These are phyloP conservation scores for Gasteruption jaculator DNA, from an alignment of 2,888 invertebrate genomes.

Conservation along the genomic window DNA sequence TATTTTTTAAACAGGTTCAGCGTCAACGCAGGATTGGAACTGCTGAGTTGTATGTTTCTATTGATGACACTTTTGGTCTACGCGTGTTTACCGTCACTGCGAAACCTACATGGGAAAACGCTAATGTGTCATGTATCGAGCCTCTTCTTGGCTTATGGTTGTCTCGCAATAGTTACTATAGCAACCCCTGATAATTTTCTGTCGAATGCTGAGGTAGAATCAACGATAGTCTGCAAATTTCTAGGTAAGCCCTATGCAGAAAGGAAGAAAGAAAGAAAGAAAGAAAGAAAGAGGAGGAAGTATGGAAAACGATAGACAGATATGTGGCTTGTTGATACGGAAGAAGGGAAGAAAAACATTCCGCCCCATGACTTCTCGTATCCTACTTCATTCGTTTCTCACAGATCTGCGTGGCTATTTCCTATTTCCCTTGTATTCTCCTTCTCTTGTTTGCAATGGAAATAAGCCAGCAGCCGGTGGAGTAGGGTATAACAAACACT, in stretches of 20 bases:
- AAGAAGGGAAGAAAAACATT: too few relatives aligned
- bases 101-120: slow-evolving; percentile 71
- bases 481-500: too few relatives aligned
- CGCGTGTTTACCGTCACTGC: slow-evolving; percentile 60
- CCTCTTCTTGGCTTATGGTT: slow-evolving; percentile 63
- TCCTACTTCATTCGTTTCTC: too few relatives aligned
- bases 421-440: too few relatives aligned
- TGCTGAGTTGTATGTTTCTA: slow-evolving; percentile 65
- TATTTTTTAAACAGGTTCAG: slow-evolving; percentile 24
- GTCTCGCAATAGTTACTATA: slow-evolving; percentile 55
- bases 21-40: slow-evolving; percentile 37
- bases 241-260: slow-evolving; percentile 57
- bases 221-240: slow-evolving; percentile 50
- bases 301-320: too few relatives aligned
- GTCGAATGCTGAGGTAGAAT: slow-evolving; percentile 10
- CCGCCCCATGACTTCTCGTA: too few relatives aligned
- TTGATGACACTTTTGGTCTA: slow-evolving; percentile 65
- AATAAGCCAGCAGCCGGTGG: too few relatives aligned
- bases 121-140: slow-evolving; percentile 67
- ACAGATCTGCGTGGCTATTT: too few relatives aligned
- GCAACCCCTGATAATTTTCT: slow-evolving; percentile 17
- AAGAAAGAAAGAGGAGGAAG: slow-evolving; percentile 11
- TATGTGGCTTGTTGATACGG: too few relatives aligned
- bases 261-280: slow-evolving; percentile 16
- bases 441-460: too few relatives aligned